Evolutionary conservation across 1,140 invertebrate genomes (phyloP), one percentile per base, ranked within the genome.

Genomic region (Nasonia giraulti): DNA sequence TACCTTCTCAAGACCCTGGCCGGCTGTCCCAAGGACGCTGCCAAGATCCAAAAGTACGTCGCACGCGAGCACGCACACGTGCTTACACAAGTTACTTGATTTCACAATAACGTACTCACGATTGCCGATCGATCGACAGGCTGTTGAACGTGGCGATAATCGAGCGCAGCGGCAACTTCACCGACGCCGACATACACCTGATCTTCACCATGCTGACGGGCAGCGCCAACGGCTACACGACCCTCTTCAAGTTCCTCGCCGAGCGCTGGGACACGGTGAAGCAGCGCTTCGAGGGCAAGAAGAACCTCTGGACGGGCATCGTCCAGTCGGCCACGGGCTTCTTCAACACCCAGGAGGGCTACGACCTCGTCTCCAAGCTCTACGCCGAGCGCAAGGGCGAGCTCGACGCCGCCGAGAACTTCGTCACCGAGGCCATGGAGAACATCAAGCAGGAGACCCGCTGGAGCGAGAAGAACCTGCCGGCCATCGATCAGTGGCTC

Each of bases 1-100:
- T 96, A 96, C 90, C 92, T 97, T 0, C 89, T 97, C 12, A 97
- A 96, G 91, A 96, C 95, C 2, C 89, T 97, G 2, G 95, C 96
- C 0, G 95, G 96, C 2, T 97, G 96, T 91, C 95, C 96, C 1
- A 93, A 94, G 23, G 94, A 96, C 85, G 89, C 94, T 0, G 93
- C 92, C 83, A 96, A 96, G 88, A 96, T 96, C 44, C 92, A 95
- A 88, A 94, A 89, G 93, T 94, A 89, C 80, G 73, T 80, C n/a
- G 3, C 73, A 12, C n/a, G n/a, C n/a, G n/a, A n/a, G n/a, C n/a
- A n/a, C n/a, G n/a, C n/a, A n/a, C n/a, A n/a, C n/a, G n/a, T n/a
- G n/a, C n/a, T n/a, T n/a, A n/a, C n/a, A 27, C 23, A 27, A 27
- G 23, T 27, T 27, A 27, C 23, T 27, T 0, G 23, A 27, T 27